A percentile compares a stretch with the other conserved stretches of the same genome.
These are phyloP conservation scores for Gymnorhina tibicen DNA, from an alignment of 2,113 vertebrate species.

Conservation along the genomic window DNA sequence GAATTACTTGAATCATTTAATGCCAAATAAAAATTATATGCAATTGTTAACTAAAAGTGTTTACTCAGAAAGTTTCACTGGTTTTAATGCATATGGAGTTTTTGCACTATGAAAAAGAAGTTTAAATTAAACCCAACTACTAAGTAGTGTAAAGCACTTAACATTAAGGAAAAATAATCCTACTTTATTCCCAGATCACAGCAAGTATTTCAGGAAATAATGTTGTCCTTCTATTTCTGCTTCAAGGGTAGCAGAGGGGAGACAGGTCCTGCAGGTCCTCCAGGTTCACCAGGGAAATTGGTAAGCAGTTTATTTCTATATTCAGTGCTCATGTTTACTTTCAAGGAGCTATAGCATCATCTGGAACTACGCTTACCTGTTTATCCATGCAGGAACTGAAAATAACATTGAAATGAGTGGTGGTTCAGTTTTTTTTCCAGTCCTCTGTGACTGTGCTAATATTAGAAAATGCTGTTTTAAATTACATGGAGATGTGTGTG, in stretches of 20 bases:
- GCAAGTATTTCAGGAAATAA: conserved; percentile 1
- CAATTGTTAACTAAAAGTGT: background rate
- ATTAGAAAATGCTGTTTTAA: conserved; percentile 5
- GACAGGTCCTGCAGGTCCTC: conserved; percentile 80
- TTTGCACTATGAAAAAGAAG: background rate
- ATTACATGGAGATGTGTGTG: background rate
- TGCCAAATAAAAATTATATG: background rate
- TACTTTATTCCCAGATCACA: background rate
- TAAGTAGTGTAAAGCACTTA: background rate
- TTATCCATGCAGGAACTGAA: background rate
- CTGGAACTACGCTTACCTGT: background rate
- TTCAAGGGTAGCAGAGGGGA: conserved; percentile 84
- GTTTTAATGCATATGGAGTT: background rate
- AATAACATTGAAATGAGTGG: background rate
- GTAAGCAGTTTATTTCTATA: conserved; percentile 73
- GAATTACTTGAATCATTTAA: background rate
- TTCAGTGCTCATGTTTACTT: background rate
- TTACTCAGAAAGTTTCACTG: background rate
- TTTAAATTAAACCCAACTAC: background rate
- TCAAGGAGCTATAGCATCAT: background rate
- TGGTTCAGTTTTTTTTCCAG: background rate
- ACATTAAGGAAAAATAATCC: background rate
- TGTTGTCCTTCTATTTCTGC: background rate
- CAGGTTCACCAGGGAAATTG: conserved; percentile 84
- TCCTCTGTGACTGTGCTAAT: background rate